A percentile compares a stretch with the other conserved stretches of the same genome.
phyloP scores from a whole-genome alignment of 2,888 invertebrate genomes.

The Cryptosula pallasiana region DNA sequence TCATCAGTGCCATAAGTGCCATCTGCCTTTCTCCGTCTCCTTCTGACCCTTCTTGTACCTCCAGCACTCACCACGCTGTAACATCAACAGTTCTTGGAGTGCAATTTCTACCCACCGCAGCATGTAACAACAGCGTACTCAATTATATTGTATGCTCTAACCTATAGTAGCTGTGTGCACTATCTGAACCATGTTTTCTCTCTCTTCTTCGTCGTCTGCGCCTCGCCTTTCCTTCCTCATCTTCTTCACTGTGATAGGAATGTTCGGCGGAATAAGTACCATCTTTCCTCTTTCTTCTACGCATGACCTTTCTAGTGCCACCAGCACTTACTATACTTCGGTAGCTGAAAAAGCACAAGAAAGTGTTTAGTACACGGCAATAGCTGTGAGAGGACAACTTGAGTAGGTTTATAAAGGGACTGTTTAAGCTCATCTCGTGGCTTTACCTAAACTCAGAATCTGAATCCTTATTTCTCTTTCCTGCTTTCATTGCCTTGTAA shows the following conservation, averaged over 20 bases:
- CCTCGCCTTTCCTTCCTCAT: slow-evolving; percentile 43
- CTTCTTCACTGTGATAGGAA: slow-evolving; percentile 47
- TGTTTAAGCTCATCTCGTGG: too few species aligned
- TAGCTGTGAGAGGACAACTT: too few species aligned
- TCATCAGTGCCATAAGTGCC: slow-evolving; percentile 49
- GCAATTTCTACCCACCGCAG: too few species aligned
- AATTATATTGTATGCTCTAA: too few species aligned
- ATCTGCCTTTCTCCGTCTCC: slow-evolving; percentile 38
- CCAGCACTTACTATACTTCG: slow-evolving; percentile 46
- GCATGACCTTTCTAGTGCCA: slow-evolving; percentile 44
- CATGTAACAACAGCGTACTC: too few species aligned
- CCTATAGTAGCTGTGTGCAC: slow-evolving; percentile 44
- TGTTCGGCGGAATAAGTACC: slow-evolving; percentile 45
- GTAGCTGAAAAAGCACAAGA: too few species aligned
- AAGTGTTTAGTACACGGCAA: too few species aligned
- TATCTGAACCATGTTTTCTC: slow-evolving; percentile 42
- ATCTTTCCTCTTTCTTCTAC: slow-evolving; percentile 41
- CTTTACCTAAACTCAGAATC: slow-evolving; percentile 12
- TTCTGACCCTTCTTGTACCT: slow-evolving; percentile 45
- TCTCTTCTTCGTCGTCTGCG: slow-evolving; percentile 44
- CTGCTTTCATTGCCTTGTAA: slow-evolving; percentile 30
- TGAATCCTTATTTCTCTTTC: slow-evolving; percentile 27
- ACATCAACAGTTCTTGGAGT: slow-evolving; percentile 26
- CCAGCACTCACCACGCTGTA: slow-evolving; percentile 46
- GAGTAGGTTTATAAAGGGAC: too few species aligned